Evolutionary conservation across 2,888 invertebrate genomes (phyloP).

Genomic region (Sesamia inferens): DNA sequence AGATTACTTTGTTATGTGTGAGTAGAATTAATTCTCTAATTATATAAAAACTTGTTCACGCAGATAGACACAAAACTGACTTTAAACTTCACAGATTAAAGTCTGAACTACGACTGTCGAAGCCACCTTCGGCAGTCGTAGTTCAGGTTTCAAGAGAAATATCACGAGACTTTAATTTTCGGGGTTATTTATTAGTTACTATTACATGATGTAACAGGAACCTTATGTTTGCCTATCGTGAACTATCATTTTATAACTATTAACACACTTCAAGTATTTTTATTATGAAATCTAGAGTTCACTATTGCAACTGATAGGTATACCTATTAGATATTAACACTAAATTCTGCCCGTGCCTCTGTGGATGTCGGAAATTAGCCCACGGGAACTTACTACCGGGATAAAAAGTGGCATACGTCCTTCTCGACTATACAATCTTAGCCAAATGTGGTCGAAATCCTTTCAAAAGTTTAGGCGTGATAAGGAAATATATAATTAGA

Average conservation of each 20-base stretch:
- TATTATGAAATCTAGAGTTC: conserved; percentile 20
- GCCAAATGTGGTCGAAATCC: not conserved
- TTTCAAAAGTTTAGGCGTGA: not conserved
- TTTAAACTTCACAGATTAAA: not conserved
- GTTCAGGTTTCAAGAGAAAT: not conserved
- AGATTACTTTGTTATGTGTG: no score
- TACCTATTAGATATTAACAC: not conserved
- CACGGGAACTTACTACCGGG: not conserved
- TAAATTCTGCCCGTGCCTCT: not conserved
- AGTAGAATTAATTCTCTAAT: not conserved
- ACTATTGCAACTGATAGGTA: conserved; percentile 1
- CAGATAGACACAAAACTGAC: not conserved
- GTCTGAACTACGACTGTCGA: not conserved
- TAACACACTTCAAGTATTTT: conserved; percentile 11
- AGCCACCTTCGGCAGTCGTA: not conserved
- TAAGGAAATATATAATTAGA: not conserved
- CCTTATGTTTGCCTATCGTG: conserved; percentile 43
- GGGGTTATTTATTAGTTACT: conserved; percentile 4
- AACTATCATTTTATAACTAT: conserved; percentile 27
- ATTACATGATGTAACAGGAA: not conserved
- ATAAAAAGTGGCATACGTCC: not conserved
- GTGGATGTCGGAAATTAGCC: not conserved
- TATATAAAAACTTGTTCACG: not conserved
- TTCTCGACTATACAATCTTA: not conserved
- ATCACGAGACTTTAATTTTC: not conserved